Base-by-base conservation (phyloP, 2,888 invertebrate genomes). In the Siphlonurus alternatus region DNA sequence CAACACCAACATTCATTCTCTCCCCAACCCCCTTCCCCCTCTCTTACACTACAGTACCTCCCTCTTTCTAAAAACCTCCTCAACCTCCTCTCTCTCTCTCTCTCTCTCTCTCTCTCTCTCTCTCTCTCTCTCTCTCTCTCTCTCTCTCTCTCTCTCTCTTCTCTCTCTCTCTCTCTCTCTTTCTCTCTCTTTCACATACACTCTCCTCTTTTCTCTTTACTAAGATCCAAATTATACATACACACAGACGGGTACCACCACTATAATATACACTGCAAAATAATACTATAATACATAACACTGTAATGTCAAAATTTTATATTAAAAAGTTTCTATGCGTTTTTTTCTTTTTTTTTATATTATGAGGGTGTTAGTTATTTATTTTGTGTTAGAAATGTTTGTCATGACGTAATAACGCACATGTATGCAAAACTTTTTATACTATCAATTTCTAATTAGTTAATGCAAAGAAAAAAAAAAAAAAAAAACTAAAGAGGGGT, bases 161-260 rank as follows among this genome's bases (percentile, higher is more conserved):
- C 69, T 68, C 68, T 68, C 68, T 70, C 72, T 70, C 72, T 73
- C 73, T 73, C 73, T 74, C 74, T 74, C 75, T 75, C 75, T 74
- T 73, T 73, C 72, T 74, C 74, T 74, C 74, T 74, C 71, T 69
- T 70, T 70, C 69, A 68, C 70, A 69, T 72, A 74, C 73, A 72
- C 73, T 74, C 73, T 38, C 38, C 38, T 38, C 38, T 10, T 38
- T 15, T 38, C 38, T 38, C 38, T 38, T 38, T 38, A 38, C 38
- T 38, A 38, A 38, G 38, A 38, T 38, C 38, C 38, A 38, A 38
- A 38, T 38, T 38, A 10, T 38, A 38, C 38, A 38, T 38, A 38
- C 38, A 38, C 38, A 15, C 38, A 38, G 38, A 15, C 38, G 38
- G 38, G 7, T 10, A 38, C 5, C 38, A 38, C 38, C 38, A 10